Evolutionary conservation across 2,113 vertebrate species (phyloP).

Genomic region (Bagarius yarrelli): DNA sequence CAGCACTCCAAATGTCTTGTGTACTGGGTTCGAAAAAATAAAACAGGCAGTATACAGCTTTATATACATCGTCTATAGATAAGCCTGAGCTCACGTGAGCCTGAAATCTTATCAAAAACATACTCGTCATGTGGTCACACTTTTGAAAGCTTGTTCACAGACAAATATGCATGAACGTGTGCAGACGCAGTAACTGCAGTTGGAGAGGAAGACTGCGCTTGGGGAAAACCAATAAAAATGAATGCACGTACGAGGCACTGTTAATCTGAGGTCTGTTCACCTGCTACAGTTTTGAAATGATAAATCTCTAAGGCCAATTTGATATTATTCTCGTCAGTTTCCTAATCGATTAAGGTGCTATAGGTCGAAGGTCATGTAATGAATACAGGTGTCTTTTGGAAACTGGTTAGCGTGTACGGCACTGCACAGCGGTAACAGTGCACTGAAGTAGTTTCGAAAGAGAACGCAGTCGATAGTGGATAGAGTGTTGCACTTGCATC

Average conservation of each 20-base stretch:
- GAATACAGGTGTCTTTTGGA: background rate
- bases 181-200: constrained; percentile 40
- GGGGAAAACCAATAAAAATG: constrained; percentile 36
- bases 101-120: constrained; percentile 30
- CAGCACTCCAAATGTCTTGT: constrained; percentile 70
- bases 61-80: constrained; percentile 77
- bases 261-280: constrained; percentile 29
- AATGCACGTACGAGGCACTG: constrained; percentile 46
- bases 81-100: constrained; percentile 34
- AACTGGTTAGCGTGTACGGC: constrained; percentile 19
- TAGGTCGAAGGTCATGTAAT: background rate
- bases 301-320: constrained; percentile 27
- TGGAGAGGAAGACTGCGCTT: constrained; percentile 53
- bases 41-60: constrained; percentile 83
- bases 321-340: background rate
- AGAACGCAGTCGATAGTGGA: constrained; percentile 2
- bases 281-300: constrained; percentile 43
- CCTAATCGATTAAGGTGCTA: background rate
- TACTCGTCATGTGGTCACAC: background rate
- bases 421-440: constrained; percentile 15
- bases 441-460: background rate
- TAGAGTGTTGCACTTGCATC: constrained; percentile 30
- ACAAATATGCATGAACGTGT: constrained; percentile 27
- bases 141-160: constrained; percentile 23
- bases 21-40: constrained; percentile 71